Percentiles rank a stretch among this genome's conserved stretches.
phyloP scores from a whole-genome alignment of 2,113 vertebrate genomes.

The Nothocercus nigrocapillus region DNA sequence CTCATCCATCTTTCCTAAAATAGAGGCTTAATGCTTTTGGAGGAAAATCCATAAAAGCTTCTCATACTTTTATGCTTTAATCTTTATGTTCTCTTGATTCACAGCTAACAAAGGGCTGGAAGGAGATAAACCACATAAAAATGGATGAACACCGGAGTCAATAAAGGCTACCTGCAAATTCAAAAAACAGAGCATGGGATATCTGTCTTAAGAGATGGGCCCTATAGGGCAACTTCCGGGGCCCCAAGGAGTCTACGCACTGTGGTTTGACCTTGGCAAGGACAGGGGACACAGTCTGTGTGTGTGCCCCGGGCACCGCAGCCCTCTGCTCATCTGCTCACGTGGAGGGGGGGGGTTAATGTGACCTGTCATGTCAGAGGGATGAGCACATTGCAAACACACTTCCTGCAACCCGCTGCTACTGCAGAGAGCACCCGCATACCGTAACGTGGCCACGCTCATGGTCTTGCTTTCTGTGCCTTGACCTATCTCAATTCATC shows the following conservation, averaged over 20 bases:
- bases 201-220: not conserved
- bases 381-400: fast-evolving
- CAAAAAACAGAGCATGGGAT: not conserved
- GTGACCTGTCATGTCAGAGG: not conserved
- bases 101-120: not conserved
- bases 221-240: fast-evolving
- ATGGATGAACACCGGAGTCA: not conserved
- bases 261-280: not conserved
- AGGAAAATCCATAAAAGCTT: not conserved
- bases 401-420: not conserved
- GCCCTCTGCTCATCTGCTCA: fast-evolving
- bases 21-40: not conserved
- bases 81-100: not conserved
- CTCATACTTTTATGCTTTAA: not conserved
- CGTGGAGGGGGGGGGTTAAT: fast-evolving
- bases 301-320: not conserved
- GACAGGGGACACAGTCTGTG: not conserved
- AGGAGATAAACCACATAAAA: not conserved
- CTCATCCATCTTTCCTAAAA: not conserved
- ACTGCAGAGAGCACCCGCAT: not conserved
- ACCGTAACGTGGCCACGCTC: not conserved
- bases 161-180: not conserved
- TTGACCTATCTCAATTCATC: not conserved
- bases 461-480: not conserved
- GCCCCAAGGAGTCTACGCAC: not conserved